phyloP scores from a whole-genome alignment of 2,888 invertebrate genomes.

The Machimus atricapillus region DNA sequence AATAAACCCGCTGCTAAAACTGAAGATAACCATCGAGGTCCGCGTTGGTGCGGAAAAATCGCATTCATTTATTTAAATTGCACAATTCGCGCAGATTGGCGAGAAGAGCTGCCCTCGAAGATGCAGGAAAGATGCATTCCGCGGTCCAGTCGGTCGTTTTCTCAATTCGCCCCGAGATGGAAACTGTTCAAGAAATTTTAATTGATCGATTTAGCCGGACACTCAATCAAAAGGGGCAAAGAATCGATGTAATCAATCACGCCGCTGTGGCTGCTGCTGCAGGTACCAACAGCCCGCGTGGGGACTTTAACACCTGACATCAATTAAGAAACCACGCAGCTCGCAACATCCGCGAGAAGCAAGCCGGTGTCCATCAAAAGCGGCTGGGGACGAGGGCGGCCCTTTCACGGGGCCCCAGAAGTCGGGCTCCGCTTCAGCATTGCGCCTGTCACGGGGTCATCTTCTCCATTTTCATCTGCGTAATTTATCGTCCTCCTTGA shows the following conservation, averaged over 20 bases:
- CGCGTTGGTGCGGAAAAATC: neutral
- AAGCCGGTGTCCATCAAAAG: conserved; percentile 32
- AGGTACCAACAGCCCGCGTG: conserved; percentile 13
- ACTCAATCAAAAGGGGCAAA: conserved; percentile 22
- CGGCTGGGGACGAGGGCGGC: neutral
- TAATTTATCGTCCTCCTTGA: conserved; percentile 31
- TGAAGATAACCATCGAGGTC: neutral
- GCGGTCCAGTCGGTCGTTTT: neutral
- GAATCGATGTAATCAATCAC: conserved; percentile 36
- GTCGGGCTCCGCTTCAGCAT: neutral
- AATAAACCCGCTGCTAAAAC: neutral
- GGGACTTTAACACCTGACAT: conserved; percentile 37
- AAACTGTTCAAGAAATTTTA: conserved; percentile 22
- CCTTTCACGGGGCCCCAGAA: neutral
- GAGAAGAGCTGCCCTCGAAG: neutral
- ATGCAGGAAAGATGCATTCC: neutral
- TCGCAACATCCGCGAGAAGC: neutral
- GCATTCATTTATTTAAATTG: neutral
- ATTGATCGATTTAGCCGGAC: conserved; percentile 37
- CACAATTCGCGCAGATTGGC: neutral
- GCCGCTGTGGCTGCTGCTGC: neutral
- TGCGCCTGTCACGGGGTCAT: conserved; percentile 23
- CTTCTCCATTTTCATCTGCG: neutral
- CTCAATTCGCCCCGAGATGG: neutral
- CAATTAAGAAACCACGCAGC: conserved; percentile 25